phyloP scores from a whole-genome alignment of 2,797 vertebrate genomes.

The Selene dorsalis region DNA sequence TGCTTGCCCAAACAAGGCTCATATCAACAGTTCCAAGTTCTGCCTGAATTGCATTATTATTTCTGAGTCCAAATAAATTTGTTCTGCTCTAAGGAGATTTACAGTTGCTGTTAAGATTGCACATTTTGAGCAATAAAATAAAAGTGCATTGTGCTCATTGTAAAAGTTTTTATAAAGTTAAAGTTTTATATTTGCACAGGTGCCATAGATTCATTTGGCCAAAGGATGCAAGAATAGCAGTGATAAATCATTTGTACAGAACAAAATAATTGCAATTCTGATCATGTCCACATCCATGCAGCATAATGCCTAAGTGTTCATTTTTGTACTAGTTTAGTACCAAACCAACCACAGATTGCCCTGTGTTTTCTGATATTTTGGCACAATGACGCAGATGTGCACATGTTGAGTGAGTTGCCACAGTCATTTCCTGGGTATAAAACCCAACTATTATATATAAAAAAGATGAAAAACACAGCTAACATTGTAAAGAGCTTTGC shows the following conservation, averaged over 20 bases:
- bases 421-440: neutral
- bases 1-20: neutral
- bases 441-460: neutral
- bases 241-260: neutral
- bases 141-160: neutral
- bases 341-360: too few relatives aligned
- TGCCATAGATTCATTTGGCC: too few relatives aligned
- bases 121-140: neutral
- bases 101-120: neutral
- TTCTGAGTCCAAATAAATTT: neutral
- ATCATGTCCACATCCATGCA: neutral
- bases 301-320: neutral
- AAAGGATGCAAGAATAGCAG: neutral
- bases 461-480: constrained; percentile 2
- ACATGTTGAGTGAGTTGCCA: neutral
- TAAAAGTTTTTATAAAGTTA: too few relatives aligned
- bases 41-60: too few relatives aligned
- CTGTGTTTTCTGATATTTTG: too few relatives aligned
- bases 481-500: neutral
- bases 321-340: too few relatives aligned
- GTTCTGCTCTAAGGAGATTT: neutral
- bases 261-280: neutral
- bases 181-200: neutral
- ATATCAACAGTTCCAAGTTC: neutral
- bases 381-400: neutral